A percentile compares a stretch with the other conserved stretches of the same genome.
These are phyloP conservation scores for Minunthozetes semirufus DNA, from an alignment of 2,888 invertebrate species.

Conservation along the genomic window DNA sequence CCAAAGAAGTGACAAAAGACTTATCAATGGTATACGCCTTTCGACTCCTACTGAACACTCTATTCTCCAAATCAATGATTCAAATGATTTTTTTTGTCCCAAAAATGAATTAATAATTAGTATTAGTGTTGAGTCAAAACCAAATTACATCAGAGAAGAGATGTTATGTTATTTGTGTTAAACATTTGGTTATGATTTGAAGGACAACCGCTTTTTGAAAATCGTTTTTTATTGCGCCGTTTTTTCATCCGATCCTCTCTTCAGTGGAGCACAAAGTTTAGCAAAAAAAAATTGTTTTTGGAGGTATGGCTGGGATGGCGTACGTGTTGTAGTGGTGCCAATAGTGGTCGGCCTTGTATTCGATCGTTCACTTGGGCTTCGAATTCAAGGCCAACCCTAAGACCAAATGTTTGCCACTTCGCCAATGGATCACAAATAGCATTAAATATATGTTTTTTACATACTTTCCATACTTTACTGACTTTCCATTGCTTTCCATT, in stretches of 20 bases:
- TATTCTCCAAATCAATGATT: neutral
- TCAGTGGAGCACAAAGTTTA: constrained; percentile 6
- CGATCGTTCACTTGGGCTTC: constrained; percentile 10
- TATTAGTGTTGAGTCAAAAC: neutral
- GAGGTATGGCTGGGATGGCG: no score
- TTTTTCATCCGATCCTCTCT: neutral
- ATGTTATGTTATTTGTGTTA: neutral
- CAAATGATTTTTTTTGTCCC: neutral
- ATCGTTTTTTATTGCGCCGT: neutral
- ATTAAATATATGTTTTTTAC: neutral
- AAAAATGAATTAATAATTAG: neutral
- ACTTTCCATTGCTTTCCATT: neutral
- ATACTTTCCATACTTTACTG: neutral
- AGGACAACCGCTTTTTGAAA: constrained; percentile 14
- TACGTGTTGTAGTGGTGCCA: neutral
- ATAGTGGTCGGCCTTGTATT: constrained; percentile 15
- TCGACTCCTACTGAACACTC: neutral
- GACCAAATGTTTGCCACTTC: constrained; percentile 26
- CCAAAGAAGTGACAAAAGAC: neutral
- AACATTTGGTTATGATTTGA: neutral
- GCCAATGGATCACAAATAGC: neutral
- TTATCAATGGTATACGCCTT: neutral
- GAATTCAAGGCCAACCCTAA: constrained; percentile 12
- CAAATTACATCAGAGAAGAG: neutral
- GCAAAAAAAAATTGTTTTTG: no score